phyloP scores from a whole-genome alignment of 2,797 vertebrate species.

The Amazonetta brasiliensis region DNA sequence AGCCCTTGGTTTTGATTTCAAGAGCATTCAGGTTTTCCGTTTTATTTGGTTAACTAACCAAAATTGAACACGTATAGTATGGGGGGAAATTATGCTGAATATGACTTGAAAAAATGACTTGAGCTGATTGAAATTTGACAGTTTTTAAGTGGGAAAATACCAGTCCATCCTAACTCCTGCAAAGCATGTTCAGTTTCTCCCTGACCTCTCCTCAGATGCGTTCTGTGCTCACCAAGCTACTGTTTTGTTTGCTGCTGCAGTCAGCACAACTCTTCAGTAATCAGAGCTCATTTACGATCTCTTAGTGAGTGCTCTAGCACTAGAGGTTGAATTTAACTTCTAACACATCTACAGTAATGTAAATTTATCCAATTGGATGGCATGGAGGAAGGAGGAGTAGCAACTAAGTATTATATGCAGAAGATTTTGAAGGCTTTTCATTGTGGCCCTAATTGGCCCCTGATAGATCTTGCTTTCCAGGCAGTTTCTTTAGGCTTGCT shows the following conservation, averaged over 20 bases:
- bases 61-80: neutral
- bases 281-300: neutral
- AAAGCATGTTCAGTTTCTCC: neutral
- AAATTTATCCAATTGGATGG: neutral
- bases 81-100: neutral
- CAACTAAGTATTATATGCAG: neutral
- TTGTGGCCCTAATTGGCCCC: neutral
- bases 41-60: slow-evolving; percentile 17
- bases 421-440: neutral
- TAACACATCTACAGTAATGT: neutral
- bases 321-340: neutral
- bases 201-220: neutral
- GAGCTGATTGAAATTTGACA: neutral
- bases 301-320: neutral
- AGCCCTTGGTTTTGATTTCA: neutral
- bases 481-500: neutral
- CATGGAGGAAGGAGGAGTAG: neutral
- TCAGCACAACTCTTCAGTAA: neutral
- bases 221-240: neutral
- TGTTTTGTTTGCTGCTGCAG: neutral
- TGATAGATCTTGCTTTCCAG: neutral
- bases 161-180: neutral
- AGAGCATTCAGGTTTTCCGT: neutral
- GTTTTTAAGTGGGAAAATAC: neutral
- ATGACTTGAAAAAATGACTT: neutral